A percentile compares a stretch with the other conserved stretches of the same genome.
Conservation (phyloP, 1,140 invertebrate species). For the Drosophila littoralis region DNA sequence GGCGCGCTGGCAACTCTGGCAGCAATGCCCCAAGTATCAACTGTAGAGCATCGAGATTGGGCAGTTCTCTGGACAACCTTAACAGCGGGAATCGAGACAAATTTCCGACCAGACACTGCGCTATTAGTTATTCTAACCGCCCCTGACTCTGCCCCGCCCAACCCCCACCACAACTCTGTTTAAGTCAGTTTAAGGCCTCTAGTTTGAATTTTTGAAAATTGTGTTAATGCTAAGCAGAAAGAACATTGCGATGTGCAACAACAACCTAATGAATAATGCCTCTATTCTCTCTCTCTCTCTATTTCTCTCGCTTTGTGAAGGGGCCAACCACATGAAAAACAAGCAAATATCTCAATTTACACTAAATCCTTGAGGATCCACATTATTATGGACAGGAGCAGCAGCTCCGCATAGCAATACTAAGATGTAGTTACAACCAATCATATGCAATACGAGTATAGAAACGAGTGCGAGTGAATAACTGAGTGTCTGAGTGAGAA, state of each 20-base stretch:
- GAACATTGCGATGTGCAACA: slow-evolving; percentile 1
- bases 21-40: slow-evolving; percentile 70
- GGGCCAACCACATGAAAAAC: slow-evolving; percentile 21
- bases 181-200: slow-evolving; percentile 24
- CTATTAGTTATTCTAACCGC: slow-evolving; percentile 62
- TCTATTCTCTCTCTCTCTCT: slow-evolving; percentile 4
- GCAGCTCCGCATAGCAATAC: slow-evolving; percentile 34
- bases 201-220: slow-evolving; percentile 34
- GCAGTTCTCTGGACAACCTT: background rate
- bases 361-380: slow-evolving; percentile 26
- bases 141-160: background rate
- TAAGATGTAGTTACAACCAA: slow-evolving; percentile 34
- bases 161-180: background rate
- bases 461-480: background rate
- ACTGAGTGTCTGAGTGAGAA: slow-evolving; percentile 1
- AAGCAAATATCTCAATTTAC: slow-evolving; percentile 46
- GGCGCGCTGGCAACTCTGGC: slow-evolving; percentile 61
- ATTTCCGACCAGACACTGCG: slow-evolving; percentile 53
- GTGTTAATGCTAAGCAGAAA: slow-evolving; percentile 3
- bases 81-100: slow-evolving; percentile 62
- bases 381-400: background rate
- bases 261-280: background rate
- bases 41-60: slow-evolving; percentile 30
- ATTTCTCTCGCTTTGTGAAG: slow-evolving; percentile 7
- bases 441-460: slow-evolving; percentile 41